Base-by-base conservation (phyloP, 2,113 vertebrate genomes). In the Daphoenositta chrysoptera region DNA sequence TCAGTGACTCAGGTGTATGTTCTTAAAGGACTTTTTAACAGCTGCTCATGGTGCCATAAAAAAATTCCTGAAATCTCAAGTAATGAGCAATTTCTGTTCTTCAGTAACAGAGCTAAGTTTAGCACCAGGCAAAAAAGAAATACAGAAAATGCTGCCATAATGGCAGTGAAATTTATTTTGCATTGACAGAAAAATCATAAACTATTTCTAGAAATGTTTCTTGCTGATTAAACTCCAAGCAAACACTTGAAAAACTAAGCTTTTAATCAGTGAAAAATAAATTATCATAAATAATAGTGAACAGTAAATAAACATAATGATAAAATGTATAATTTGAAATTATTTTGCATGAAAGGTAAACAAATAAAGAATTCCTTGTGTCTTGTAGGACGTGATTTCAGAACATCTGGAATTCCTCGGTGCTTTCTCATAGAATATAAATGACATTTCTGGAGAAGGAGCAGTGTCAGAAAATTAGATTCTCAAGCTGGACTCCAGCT, bases 201-300 rank as follows among this genome's bases (percentile, higher is more conserved):
- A 83, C 48, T 68, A 57, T 79, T 87, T 17, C 66, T 95, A 33
- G 45, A 93, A 85, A 64, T 69, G 22, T 37, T 89, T 51, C 24
- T 92, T 94, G 81, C 35, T 87, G 80, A 94, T 94, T 94, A 84
- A 91, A 89, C 42, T 87, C 42, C 22, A 87, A 91, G 47, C 14
- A 94, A 81, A 89, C 42, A 54, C 39, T 89, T 81, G 61, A 93
- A 84, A 92, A 82, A 58, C 21, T 31, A 54, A 87, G 58, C 42
- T 81, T 92, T 93, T 89, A 81, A 75, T 94, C 50, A 95, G 47
- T 20, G 21, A 70, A 60, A 82, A 95, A 8, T 63, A 93, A 81
- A 87, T 91, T 47, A 79, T 65, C 21, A 31, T 94, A 91, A 82
- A 48, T 89, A 93, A 91, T 70, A 89, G 21, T 79, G 83, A 94